Percentiles rank a stretch among this genome's conserved stretches.
Conservation (phyloP, 92 coral and sea anemone genomes). For the Ricordea florida region DNA sequence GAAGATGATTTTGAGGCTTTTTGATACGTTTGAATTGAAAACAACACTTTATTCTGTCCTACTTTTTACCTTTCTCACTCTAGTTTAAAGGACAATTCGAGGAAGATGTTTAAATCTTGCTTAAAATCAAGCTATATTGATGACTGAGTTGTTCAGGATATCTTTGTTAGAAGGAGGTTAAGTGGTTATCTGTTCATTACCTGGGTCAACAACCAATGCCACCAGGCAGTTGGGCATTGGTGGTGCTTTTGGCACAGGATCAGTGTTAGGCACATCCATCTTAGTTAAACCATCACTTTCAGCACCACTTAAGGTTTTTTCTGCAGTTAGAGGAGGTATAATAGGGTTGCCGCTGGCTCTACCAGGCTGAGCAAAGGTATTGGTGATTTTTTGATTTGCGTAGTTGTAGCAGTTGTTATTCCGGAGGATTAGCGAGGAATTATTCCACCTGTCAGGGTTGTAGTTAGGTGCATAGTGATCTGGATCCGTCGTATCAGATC, state of each 20-base stretch:
- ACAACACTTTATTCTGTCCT: no score
- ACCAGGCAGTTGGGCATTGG: conserved; percentile 12
- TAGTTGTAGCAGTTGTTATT: conserved; percentile 44
- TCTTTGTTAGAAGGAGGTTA: not conserved
- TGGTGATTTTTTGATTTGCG: conserved; percentile 28
- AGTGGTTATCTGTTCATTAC: not conserved
- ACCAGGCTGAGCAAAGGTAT: conserved; percentile 34
- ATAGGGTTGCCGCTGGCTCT: not conserved
- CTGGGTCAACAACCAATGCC: conserved; percentile 1
- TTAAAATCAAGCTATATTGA: no score
- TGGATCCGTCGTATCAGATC: no score
- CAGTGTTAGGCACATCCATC: conserved; percentile 2
- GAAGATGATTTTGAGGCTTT: no score
- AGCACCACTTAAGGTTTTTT: not conserved
- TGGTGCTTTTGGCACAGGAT: conserved; percentile 5
- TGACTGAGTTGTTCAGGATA: not conserved
- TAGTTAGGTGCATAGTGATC: not conserved
- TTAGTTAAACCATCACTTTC: conserved; percentile 19
- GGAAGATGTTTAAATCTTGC: no score
- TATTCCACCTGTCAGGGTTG: not conserved
- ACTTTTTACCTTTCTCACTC: no score
- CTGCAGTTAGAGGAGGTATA: not conserved
- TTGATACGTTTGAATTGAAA: no score
- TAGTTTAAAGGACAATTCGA: no score
- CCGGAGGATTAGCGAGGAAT: not conserved